Evolutionary conservation across 2,113 vertebrate genomes (phyloP).

Genomic region (Calonectris borealis): DNA sequence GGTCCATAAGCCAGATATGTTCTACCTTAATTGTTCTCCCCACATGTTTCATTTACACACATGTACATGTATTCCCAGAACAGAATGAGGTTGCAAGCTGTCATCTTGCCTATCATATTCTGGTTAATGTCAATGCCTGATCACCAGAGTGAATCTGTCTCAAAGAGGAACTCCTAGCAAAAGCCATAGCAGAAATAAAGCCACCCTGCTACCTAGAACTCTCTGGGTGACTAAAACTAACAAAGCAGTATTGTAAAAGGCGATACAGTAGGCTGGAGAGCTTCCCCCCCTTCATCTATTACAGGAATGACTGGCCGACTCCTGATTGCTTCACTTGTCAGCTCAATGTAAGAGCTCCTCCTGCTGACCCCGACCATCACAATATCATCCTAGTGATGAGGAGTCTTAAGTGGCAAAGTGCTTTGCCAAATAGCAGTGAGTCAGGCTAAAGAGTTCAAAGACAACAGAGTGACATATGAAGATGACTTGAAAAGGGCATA

Average conservation of each 20-base stretch:
- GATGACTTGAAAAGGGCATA: neutral
- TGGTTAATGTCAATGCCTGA: neutral
- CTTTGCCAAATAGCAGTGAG: neutral
- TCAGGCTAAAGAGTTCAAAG: neutral
- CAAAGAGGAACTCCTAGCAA: neutral
- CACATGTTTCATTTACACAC: neutral
- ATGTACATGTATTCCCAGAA: neutral
- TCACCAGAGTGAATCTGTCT: neutral
- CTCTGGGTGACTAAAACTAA: neutral
- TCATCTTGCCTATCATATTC: neutral
- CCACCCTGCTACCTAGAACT: neutral
- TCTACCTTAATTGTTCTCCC: neutral
- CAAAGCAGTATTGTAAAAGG: neutral
- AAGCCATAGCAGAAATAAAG: neutral
- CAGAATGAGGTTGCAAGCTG: neutral
- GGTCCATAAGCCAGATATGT: neutral
- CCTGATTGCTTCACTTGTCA: neutral
- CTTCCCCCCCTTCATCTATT: neutral
- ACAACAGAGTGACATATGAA: neutral
- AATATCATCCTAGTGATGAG: neutral
- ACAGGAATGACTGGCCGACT: neutral
- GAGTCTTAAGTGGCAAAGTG: neutral
- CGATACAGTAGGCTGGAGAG: neutral
- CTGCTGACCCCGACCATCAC: neutral
- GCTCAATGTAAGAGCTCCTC: conserved; percentile 13